Evolutionary conservation across 2,113 vertebrate species (phyloP).

Genomic region (Melanotaenia duboulayi): DNA sequence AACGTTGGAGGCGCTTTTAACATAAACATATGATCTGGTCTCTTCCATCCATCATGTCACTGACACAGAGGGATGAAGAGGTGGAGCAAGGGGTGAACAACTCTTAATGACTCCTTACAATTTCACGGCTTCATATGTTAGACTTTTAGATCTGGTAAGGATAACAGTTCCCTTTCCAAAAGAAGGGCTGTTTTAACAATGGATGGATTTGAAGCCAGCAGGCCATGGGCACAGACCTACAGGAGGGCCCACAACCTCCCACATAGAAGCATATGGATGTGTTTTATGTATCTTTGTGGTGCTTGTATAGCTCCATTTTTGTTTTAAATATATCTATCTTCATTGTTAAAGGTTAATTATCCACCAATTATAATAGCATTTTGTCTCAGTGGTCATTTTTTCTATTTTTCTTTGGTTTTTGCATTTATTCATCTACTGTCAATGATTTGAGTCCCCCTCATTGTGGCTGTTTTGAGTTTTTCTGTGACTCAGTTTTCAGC

Average conservation of each 20-base stretch:
- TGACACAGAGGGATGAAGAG: slow-evolving; percentile 21
- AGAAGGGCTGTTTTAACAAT: no score
- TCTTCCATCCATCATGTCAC: slow-evolving; percentile 48
- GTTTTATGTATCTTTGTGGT: neutral
- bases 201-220: no score
- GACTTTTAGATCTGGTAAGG: slow-evolving; percentile 1
- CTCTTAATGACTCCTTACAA: slow-evolving; percentile 24
- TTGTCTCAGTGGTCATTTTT: no score
- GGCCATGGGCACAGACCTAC: no score
- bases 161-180: neutral
- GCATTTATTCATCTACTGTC: neutral
- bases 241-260: no score
- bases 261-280: neutral
- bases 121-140: slow-evolving; percentile 17
- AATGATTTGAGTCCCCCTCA: no score
- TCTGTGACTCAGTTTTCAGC: neutral
- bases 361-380: no score
- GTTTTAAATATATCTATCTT: neutral
- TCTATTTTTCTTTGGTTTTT: no score
- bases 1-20: slow-evolving; percentile 40
- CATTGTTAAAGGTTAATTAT: no score
- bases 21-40: slow-evolving; percentile 53
- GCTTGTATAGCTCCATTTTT: neutral
- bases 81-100: neutral
- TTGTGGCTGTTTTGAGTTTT: neutral